Base-by-base conservation (phyloP, 1,140 invertebrate genomes). In the Trachelipus rathkii region DNA sequence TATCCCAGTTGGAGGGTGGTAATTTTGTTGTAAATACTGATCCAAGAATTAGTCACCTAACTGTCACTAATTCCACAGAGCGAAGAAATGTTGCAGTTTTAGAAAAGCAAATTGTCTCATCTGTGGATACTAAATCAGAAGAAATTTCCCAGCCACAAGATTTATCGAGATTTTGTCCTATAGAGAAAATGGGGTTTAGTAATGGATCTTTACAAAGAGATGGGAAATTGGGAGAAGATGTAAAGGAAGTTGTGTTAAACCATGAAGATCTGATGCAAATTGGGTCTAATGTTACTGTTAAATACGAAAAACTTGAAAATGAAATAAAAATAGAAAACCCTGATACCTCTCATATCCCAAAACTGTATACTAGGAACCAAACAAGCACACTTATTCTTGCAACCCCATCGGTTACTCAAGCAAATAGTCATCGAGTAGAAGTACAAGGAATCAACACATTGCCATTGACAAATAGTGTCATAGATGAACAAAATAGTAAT, bases 121-220 rank as follows among this genome's bases (percentile, higher is more conserved):
- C 89, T 69, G 87, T 89, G 69, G 89, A 90, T 33, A 88, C 87
- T 44, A 87, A 89, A 74, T 68, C 82, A 23, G 67, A 77, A 53
- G 43, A 73, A 70, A 53, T 66, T 19, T 43, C 72, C 13, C 79
- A 80, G 70, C 79, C 79, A 24, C 76, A 80, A 73, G 79, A 77
- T 53, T 73, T 80, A n/a, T 77, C 76, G 0, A 80, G 76, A 60
- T 77, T 77, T 77, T 73, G 46, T 15, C 76, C 76, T n/a, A 60
- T 80, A 45, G 76, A 80, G 21, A 66, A 68, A 15, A 72, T 44
- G 73, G 76, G 79, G 76, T 80, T 77, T 77, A 78, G 73, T 68
- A 75, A 45, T 13, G 73, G 72, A n/a, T 33, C 19, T 33, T 33
- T 67, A 33, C 68, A 46, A 68, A 44, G 44, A 19, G 70, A 74